Base-by-base conservation (phyloP, 2,113 vertebrate genomes). In the Hymenochirus boettgeri region DNA sequence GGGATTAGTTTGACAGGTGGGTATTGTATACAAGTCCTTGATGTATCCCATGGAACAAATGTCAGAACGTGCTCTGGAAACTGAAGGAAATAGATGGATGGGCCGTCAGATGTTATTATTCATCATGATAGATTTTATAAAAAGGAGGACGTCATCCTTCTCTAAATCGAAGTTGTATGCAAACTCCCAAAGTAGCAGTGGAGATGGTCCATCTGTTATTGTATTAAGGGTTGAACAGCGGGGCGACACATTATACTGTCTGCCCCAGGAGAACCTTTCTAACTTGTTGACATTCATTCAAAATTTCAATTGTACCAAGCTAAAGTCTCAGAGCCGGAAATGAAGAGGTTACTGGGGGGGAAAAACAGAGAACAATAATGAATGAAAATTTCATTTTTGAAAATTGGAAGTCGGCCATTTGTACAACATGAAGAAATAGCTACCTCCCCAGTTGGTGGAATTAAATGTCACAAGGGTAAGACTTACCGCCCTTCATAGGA, bases 171-270 rank as follows among this genome's bases (percentile, higher is more conserved):
- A 65, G 24, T 53, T 65, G 31, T 65, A 66, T 66, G 64, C 46
- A 66, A 66, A 66, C n/a, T 66, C 45, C 31, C 15, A 51, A 25
- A 24, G 22, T 27, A 22, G n/a, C 57, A 15, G 42, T 33, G 39
- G 55, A 58, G 54, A 18, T 24, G 55, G 26, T 19, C 55, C 64
- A 66, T 66, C 64, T 66, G 64, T 66, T 66, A 66, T 66, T 35
- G 24, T 24, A 66, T 52, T 42, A 59, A 3, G 23, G 31, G 64
- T 1, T 51, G 63, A 50, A 29, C 27, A 31, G 42, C 19, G 25
- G 39, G 39, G 27, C 47, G 63, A 59, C 42, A 42, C 35, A 39
- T 29, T 27, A 23, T 15, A 27, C 46, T 51, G 46, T 15, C 55
- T 51, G 46, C 55, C 13, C 55, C 55, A 66, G 26, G 25, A 65